These are phyloP conservation scores for Peromyscus maniculatus DNA, from an alignment of 2,113 vertebrate species.

Conservation along the genomic window DNA sequence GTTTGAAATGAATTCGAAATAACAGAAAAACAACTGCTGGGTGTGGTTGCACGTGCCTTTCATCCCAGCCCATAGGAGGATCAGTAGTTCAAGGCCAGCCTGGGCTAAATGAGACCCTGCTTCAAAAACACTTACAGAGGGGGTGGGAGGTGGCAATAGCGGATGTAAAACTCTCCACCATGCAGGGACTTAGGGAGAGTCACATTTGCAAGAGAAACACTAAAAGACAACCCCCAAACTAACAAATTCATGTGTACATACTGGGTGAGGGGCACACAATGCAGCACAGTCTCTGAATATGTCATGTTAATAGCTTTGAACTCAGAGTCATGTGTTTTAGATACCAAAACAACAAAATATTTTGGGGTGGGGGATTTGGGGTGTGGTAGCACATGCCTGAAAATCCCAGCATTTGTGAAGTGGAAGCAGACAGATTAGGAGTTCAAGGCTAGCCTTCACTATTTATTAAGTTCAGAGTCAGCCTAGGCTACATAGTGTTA, in stretches of 20 bases:
- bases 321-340: neutral
- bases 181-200: neutral
- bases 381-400: neutral
- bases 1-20: neutral
- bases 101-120: neutral
- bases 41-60: neutral
- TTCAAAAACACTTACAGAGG: neutral
- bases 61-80: neutral
- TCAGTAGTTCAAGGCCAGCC: neutral
- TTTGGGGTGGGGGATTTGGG: no score
- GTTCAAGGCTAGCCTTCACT: neutral
- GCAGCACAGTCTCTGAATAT: neutral
- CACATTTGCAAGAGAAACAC: neutral
- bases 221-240: neutral
- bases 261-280: neutral
- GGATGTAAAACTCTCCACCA: neutral
- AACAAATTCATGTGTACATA: neutral
- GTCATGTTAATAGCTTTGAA: neutral
- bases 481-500: neutral
- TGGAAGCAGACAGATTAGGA: neutral
- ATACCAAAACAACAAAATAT: neutral
- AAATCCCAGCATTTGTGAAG: neutral
- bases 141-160: no score
- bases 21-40: neutral
- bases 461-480: neutral